phyloP scores from a whole-genome alignment of 1,140 invertebrate genomes.

The Luehdorfia chinensis region DNA sequence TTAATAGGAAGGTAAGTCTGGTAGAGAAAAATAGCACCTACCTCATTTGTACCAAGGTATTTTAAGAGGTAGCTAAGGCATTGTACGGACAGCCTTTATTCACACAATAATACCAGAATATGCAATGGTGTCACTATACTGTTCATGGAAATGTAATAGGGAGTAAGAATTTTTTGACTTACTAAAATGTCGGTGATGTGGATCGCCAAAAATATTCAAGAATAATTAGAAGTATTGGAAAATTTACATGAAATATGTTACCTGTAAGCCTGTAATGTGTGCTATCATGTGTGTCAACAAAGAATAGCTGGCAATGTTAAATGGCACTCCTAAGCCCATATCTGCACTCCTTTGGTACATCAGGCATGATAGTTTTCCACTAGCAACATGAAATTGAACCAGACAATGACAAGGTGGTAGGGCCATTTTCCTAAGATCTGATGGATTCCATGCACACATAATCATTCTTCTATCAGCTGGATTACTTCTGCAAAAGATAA shows the following conservation, averaged over 20 bases:
- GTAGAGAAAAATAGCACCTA: no score
- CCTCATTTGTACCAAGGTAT: no score
- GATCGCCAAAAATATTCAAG: no score
- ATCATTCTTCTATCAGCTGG: slow-evolving; percentile 94
- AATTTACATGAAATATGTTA: slow-evolving; percentile 35
- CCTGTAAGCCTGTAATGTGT: slow-evolving; percentile 92
- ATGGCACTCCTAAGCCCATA: slow-evolving; percentile 98
- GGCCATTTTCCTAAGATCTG: slow-evolving; percentile 94
- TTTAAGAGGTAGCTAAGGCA: no score
- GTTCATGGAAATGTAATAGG: no score
- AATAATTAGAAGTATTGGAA: no score
- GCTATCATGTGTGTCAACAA: slow-evolving; percentile 97
- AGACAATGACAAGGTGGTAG: slow-evolving; percentile 98
- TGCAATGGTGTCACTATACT: no score
- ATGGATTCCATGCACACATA: slow-evolving; percentile 97
- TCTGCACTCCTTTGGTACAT: slow-evolving; percentile 98
- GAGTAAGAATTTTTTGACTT: no score
- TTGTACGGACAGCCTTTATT: no score
- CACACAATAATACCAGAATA: no score
- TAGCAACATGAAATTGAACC: slow-evolving; percentile 95
- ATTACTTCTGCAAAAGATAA: slow-evolving; percentile 75
- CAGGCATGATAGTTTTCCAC: slow-evolving; percentile 91
- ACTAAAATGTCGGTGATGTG: no score
- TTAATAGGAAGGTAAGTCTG: no score
- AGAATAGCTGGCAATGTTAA: slow-evolving; percentile 99